phyloP scores from a whole-genome alignment of 2,797 vertebrate species.

The Ceryle rudis region DNA sequence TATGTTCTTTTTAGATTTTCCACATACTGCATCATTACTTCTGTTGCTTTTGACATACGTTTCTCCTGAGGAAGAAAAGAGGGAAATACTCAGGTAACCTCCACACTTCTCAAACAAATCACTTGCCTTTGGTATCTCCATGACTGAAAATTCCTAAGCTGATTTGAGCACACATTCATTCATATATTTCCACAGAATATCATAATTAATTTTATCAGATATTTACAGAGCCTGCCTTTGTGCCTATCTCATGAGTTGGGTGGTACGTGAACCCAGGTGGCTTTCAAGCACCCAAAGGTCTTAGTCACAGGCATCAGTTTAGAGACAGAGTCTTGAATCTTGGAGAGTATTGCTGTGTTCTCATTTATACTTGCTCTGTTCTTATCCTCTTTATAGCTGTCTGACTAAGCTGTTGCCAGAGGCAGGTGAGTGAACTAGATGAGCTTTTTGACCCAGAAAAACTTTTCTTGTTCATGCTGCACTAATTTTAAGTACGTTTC shows the following conservation, averaged over 20 bases:
- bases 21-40: slow-evolving; percentile 99
- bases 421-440: neutral
- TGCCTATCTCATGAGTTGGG: neutral
- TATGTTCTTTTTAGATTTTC: slow-evolving; percentile 98
- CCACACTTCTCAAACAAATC: neutral
- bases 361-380: neutral
- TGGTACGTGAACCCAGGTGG: neutral
- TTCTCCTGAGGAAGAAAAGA: slow-evolving; percentile 86
- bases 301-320: neutral
- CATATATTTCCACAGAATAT: neutral
- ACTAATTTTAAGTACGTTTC: neutral
- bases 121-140: neutral
- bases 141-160: neutral
- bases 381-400: neutral
- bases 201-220: neutral
- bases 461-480: neutral
- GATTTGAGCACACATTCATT: neutral
- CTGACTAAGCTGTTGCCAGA: neutral
- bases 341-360: neutral
- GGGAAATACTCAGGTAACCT: neutral
- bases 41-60: slow-evolving; percentile 97
- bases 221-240: neutral
- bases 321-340: neutral
- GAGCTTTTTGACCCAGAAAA: neutral
- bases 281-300: neutral